Evolutionary conservation across 1,140 invertebrate species (phyloP).

Genomic region (Choristoneura fumiferana): DNA sequence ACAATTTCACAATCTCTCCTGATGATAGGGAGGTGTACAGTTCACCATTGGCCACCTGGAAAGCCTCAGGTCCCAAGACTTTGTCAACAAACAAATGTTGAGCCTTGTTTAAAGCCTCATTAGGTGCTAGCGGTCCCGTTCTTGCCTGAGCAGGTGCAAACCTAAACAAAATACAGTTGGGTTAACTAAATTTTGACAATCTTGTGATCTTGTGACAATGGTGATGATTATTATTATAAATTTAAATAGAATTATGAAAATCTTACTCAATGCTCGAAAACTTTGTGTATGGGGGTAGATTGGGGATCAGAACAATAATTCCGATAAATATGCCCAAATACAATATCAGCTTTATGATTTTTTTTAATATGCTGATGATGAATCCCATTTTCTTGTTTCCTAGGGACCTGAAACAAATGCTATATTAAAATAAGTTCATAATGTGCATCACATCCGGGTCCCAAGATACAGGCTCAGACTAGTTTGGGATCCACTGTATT

Average conservation of each 20-base stretch:
- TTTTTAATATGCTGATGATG: constrained; percentile 46
- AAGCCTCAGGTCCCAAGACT: constrained; percentile 85
- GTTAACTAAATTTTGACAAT: too few relatives aligned
- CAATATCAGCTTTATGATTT: constrained; percentile 44
- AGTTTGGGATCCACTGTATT: too few relatives aligned
- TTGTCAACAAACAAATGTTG: constrained; percentile 82
- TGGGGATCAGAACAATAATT: constrained; percentile 57
- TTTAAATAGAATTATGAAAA: constrained; percentile 23
- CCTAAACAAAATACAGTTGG: constrained; percentile 70
- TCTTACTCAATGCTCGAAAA: constrained; percentile 64
- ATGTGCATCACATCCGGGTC: too few relatives aligned
- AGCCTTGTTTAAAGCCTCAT: constrained; percentile 81
- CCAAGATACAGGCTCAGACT: too few relatives aligned
- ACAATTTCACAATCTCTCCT: constrained; percentile 85
- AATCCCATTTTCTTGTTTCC: constrained; percentile 53
- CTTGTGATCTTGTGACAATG: too few relatives aligned
- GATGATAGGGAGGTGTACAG: constrained; percentile 84
- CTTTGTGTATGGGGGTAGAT: constrained; percentile 66
- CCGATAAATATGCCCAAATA: constrained; percentile 42
- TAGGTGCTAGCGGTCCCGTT: constrained; percentile 79
- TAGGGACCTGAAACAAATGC: constrained; percentile 26
- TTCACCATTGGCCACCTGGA: constrained; percentile 83
- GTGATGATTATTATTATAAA: too few relatives aligned
- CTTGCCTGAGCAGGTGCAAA: constrained; percentile 75
- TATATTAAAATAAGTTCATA: neutral